phyloP scores from a whole-genome alignment of 2,888 invertebrate genomes.

The Lathronympha strigana region DNA sequence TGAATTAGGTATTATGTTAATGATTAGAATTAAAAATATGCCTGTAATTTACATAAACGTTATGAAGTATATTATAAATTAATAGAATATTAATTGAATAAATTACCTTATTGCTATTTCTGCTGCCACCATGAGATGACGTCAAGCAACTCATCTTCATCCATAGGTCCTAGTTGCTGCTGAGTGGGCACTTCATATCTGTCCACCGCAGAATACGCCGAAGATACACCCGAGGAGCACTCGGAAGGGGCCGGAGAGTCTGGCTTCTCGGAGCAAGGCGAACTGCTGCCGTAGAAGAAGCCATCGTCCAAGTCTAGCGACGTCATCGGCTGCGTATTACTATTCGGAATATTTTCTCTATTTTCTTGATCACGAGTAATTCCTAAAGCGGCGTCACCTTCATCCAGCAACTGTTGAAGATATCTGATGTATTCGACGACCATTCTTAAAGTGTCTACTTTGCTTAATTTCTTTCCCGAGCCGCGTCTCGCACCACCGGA shows the following conservation, averaged over 20 bases:
- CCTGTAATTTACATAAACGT: too few relatives aligned
- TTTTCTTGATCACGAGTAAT: slow-evolving; percentile 76
- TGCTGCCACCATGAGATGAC: slow-evolving; percentile 94
- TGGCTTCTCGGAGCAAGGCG: slow-evolving; percentile 88
- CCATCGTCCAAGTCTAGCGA: slow-evolving; percentile 79
- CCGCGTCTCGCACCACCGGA: slow-evolving; percentile 87
- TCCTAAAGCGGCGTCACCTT: slow-evolving; percentile 86
- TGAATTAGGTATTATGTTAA: too few relatives aligned
- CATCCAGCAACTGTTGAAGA: slow-evolving; percentile 90
- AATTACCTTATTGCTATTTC: slow-evolving; percentile 79
- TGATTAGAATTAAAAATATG: too few relatives aligned
- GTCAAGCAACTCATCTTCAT: slow-evolving; percentile 94
- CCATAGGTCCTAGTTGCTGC: slow-evolving; percentile 88
- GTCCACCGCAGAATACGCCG: slow-evolving; percentile 76
- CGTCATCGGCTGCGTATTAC: slow-evolving; percentile 72
- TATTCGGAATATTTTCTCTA: slow-evolving; percentile 76
- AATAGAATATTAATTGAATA: too few relatives aligned
- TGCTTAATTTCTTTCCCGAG: slow-evolving; percentile 93
- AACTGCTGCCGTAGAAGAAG: slow-evolving; percentile 78
- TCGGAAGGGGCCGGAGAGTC: slow-evolving; percentile 90
- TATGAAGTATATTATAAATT: too few relatives aligned
- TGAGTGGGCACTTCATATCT: slow-evolving; percentile 74
- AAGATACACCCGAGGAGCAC: slow-evolving; percentile 85
- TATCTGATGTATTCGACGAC: slow-evolving; percentile 96
- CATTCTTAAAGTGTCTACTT: slow-evolving; percentile 94